Evolutionary conservation across 1,140 invertebrate species (phyloP), one percentile per base, ranked within the genome.

Genomic region (Latrodectus geometricus): DNA sequence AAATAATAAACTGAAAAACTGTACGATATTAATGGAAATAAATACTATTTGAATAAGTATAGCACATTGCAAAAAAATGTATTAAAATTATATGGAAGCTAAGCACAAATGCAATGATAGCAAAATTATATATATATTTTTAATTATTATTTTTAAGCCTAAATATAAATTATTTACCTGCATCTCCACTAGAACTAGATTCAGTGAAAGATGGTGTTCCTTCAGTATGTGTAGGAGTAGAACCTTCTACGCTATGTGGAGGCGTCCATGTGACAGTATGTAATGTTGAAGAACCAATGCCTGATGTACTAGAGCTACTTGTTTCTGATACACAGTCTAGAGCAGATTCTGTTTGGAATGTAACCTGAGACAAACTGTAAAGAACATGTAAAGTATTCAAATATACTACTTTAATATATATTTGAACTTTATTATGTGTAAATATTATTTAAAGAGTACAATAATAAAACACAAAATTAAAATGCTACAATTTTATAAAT

Each of bases 141-240:
- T 72, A 17, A 72, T 0, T 20, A 5, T 8, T 17, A 77, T 65
- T 61, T 61, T 23, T n/a, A 23, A 76, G 61, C 14, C 17, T 80
- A 80, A 15, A 49, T 20, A 48, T 17, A 21, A 8, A 68, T 68
- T n/a, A 12, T 69, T 15, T 77, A 96, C 95, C 95, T 92, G 96
- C 94, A 92, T 97, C 96, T 89, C 95, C 95, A 92, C 96, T 97
- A 92, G 95, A 96, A 91, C 96, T 98, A 89, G 97, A 98, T 91
- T 98, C 96, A 65, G 97, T 99, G 92, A 97, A 98, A 90, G 96
- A 97, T 73, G 97, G 97, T 87, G 97, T 99, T 89, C 97, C 97
- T 93, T 99, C 97, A 21, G 97, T 99, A 95, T 97, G 98, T 20
- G 97, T 98, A 12, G 97, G 97, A n/a, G 97, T 98, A 7, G 96